Evolutionary conservation across 2,797 vertebrate species (phyloP), one percentile per base, ranked within the genome.

Genomic region (Botia kubotai): DNA sequence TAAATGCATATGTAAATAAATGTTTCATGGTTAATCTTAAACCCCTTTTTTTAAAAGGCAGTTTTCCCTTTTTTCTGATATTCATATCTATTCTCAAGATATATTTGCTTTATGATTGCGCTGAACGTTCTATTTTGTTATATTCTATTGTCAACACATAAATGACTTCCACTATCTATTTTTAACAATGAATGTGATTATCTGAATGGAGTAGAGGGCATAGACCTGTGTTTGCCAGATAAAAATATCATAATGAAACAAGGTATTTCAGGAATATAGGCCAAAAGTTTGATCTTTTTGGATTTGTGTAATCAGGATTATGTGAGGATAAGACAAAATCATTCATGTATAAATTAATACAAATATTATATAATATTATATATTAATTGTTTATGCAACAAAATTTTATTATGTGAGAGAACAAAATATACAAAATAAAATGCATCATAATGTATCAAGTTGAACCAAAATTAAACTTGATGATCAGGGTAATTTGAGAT

Each of bases 241-340:
- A 23, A 74, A 57, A 33, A 63, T 74, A 80, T 80, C 62, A 68
- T 39, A 58, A 33, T 73, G 46, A 62, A 70, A 60, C 53, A 29
- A 46, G 58, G 77, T 79, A 73, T 80, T 80, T 80, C 21, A 19
- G 70, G 70, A 67, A 80, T 80, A 80, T 73, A 67, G 78, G 60
- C 36, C 17, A 14, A 74, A 60, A 68, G 50, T 80, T 74, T 80
- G 71, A 80, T 74, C 52, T 68, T 67, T 80, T 80, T 67, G 79
- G 79, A 80, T 80, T 80, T 80, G 60, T 46, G 21, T 66, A 80
- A 74, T 80, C 63, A 58, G 63, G 71, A 80, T 80, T 80, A 80
- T 68, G 57, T 65, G 71, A 58, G 71, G 63, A 80, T 68, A 63
- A 74, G 79, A 80, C 53, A 68, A 50, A 80, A 74, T 36, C 79